Conservation (phyloP, 1,140 invertebrate genomes). For the Spodoptera frugiperda region DNA sequence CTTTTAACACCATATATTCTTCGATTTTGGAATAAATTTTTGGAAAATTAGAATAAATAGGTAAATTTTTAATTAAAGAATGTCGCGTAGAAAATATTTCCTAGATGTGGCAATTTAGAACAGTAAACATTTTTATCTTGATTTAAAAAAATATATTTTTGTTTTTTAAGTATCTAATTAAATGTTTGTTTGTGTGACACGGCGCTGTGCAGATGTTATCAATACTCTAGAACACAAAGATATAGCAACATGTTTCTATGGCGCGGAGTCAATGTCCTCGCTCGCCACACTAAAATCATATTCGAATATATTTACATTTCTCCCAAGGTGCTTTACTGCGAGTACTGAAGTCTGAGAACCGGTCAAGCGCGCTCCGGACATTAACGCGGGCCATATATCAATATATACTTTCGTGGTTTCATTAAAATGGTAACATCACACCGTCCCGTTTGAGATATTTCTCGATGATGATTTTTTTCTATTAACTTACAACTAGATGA, state of each 20-base stretch:
- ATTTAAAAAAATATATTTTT: too few relatives aligned
- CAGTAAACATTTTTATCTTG: too few relatives aligned
- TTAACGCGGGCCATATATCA: conserved; percentile 46
- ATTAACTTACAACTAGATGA: too few relatives aligned
- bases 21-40: too few relatives aligned
- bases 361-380: conserved; percentile 41
- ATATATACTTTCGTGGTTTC: conserved; percentile 34
- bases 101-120: too few relatives aligned
- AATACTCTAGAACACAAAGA: conserved; percentile 15
- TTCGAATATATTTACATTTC: conserved; percentile 75
- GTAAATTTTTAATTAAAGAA: too few relatives aligned
- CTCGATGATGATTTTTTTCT: not conserved
- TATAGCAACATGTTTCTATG: conserved; percentile 47
- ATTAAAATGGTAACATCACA: conserved; percentile 2
- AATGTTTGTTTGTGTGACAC: not conserved
- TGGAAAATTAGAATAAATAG: too few relatives aligned
- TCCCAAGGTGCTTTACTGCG: conserved; percentile 55
- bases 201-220: conserved; percentile 5
- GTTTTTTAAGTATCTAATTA: not conserved
- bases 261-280: conserved; percentile 68
- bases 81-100: too few relatives aligned
- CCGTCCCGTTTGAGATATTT: not conserved
- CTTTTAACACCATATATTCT: too few relatives aligned
- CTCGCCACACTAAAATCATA: conserved; percentile 68
- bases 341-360: conserved; percentile 34